Evolutionary conservation across 2,797 vertebrate genomes (phyloP).

Genomic region (Cynopterus sphinx): DNA sequence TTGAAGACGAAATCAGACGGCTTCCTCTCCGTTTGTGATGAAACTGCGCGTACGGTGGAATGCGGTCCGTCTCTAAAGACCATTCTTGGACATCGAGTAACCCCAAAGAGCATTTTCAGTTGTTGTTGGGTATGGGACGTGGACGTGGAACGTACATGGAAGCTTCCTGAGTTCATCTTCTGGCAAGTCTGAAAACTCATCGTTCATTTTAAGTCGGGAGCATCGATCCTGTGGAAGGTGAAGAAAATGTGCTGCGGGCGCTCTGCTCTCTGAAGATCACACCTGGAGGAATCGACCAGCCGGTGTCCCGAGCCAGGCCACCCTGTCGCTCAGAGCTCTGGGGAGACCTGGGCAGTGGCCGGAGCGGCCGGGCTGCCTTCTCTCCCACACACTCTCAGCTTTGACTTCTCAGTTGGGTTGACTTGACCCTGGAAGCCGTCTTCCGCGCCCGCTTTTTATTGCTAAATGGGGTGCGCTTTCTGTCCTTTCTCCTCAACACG

Average conservation of each 20-base stretch:
- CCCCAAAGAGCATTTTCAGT: neutral
- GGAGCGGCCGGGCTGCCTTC: neutral
- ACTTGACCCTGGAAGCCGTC: neutral
- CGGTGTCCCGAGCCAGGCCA: fast-evolving
- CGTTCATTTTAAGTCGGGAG: neutral
- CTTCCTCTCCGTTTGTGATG: neutral
- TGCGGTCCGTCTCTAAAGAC: neutral
- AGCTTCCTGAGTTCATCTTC: neutral
- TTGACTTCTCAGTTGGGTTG: neutral
- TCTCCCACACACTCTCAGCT: neutral
- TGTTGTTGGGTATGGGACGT: neutral
- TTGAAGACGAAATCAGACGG: neutral
- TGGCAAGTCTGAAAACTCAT: neutral
- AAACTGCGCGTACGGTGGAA: neutral
- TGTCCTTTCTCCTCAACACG: neutral
- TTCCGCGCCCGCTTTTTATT: neutral
- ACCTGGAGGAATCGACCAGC: neutral
- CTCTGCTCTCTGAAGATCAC: neutral
- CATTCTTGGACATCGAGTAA: neutral
- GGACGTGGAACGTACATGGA: neutral
- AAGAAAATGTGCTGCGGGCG: neutral
- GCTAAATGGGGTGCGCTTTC: fast-evolving
- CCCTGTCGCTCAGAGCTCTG: fast-evolving
- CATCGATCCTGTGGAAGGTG: neutral
- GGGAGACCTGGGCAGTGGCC: fast-evolving